phyloP scores from a whole-genome alignment of 2,113 vertebrate species.

The human region GRCh38 chr16:53510001-53510500 shows the following conservation, averaged over 20 bases:
- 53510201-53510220: neutral
- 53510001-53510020: neutral
- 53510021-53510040: neutral
- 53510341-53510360: neutral
- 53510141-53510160: fast-evolving
- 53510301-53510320: neutral
- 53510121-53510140: fast-evolving
- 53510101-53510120: neutral
- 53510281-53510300: neutral
- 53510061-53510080: neutral
- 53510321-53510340: neutral
- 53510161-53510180: fast-evolving
- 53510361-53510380: fast-evolving
- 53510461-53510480: neutral
- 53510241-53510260: neutral
- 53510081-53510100: neutral
- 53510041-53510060: neutral
- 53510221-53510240: neutral
- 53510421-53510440: neutral
- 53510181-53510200: fast-evolving
- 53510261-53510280: neutral
- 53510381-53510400: neutral
- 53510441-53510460: neutral
- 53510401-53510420: neutral
- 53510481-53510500: neutral